Evolutionary conservation across 2,113 vertebrate genomes (phyloP), one percentile per base, ranked within the genome.

Genomic region (Ophiodon elongatus): DNA sequence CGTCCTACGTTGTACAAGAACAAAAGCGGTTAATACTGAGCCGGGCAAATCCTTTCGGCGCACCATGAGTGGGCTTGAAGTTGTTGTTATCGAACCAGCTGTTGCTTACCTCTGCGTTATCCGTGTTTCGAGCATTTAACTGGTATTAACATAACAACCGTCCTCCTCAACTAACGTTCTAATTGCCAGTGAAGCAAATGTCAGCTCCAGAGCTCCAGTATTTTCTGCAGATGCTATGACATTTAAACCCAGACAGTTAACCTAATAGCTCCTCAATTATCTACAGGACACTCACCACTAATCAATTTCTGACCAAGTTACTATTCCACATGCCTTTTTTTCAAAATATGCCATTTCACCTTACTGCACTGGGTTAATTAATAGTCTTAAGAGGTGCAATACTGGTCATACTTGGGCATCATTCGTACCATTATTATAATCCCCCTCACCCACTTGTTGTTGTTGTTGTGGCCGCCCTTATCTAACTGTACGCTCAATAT

Each of bases 101-200:
- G 45, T 37, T 57, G 13, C 54, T 14, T 57, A 11, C 9, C 54
- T 25, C n/a, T n/a, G n/a, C n/a, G n/a, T n/a, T n/a, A n/a, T n/a
- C 54, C 11, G 10, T 57, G 54, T 23, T n/a, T 54, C 23, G 0
- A 70, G 70, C 59, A 72, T 76, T 56, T 69, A 74, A 77, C 59
- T 81, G 68, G 19, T 25, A 69, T 70, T 68, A 80, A 35, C 59
- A 11, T 70, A 41, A 45, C 60, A 66, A 52, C 43, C 15, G 0
- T 56, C 68, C 15, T 71, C 64, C 56, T 65, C 56, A 47, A 71
- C 73, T 70, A 33, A 72, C 50, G 19, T 0, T 62, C 69, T 91
- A 91, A 89, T 90, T 89, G 85, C 72, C 67, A 73, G 81, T 86
- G 70, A 62, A 73, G 60, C 59, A 94, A 94, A 93, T 89, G 90